Base-by-base conservation (phyloP, 1,140 invertebrate genomes). In the Panagrolaimus sp. region DNA sequence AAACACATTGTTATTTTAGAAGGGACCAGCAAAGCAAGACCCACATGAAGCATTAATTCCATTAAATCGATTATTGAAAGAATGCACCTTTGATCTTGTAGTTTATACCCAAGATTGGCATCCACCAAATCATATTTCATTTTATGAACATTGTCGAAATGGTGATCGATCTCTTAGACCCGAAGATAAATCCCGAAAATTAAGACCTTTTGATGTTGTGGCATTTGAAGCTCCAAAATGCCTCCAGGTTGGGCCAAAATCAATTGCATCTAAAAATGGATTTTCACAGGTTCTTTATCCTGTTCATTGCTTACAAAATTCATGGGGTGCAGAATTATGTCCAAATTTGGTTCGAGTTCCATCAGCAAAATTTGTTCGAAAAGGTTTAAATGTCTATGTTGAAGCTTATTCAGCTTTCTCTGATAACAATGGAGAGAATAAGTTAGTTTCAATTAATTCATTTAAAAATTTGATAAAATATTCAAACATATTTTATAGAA, bases 371-470 rank as follows among this genome's bases (percentile, higher is more conserved):
- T 90, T 91, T 84, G 89, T 96, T 46, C 91, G 93, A 84, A 97
- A 96, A 85, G 94, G 95, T 17, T 93, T 91, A 3, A 91, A 95
- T 84, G 89, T 93, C 0, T 91, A 94, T 73, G 90, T 96, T 10
- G 95, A 98, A 83, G 94, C 92, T 1, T 98, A 98, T 84, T 96
- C 93, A 0, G 95, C 94, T 15, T 98, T 98, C 86, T 95, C 91
- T 90, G 94, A 98, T 84, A 97, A 97, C 85, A 90, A 91, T 46
- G 73, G 73, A 15, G 46, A 74, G 10, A 71, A 73, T 14, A 80
- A 71, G 77, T 76, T 45, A 65, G 67, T 63, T 32, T 15, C 46
- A 38, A 73, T 76, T 17, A 72, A n/a, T 21, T 26, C 28, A 14
- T 32, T 15, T 48, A 8, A 17, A 63, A 65, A 28, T 21, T 1